Base-by-base conservation (phyloP, 2,113 vertebrate genomes). In the Chaetodon trifascialis region DNA sequence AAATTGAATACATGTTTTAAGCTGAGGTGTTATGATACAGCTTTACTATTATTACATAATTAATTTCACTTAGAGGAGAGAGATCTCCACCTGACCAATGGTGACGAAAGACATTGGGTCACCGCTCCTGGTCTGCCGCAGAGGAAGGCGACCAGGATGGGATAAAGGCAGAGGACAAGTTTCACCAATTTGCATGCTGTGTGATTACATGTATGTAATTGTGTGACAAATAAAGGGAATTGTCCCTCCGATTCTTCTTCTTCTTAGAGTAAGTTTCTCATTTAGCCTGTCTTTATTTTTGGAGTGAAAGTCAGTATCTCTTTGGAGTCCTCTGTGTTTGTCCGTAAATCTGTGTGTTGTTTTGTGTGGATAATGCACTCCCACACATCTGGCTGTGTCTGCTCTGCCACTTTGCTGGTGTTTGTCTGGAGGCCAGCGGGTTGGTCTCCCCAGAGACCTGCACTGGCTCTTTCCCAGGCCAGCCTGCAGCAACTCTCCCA, bases 381-480 rank as follows among this genome's bases (percentile, higher is more conserved):
- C 86, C 78, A 62, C 82, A 86, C 88, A 91, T 89, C 88, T 89
- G 89, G 76, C 73, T 66, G 7, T 66, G 47, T 80, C 84, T 83
- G 78, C 69, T 67, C 65, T 77, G 82, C 87, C 88, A 72, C 80
- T 87, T 67, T 62, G 65, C 83, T 84, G 77, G 74, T 88, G 85
- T 87, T 87, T 90, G 82, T 88, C 81, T 80, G 80, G 60, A 67
- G 81, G 80, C 75, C 77, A 63, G 60, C 7, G 81, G 74, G 59
- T 85, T 62, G 67, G n/a, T 56, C 67, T 80, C 88, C 88, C 87
- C 54, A 30, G 88, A 82, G 92, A 91, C 66, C 66, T 70, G 62
- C 66, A 15, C 78, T 46, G 58, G 81, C 82, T 90, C 79, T 86
- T 92, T 94, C 92, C 92, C 91, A 94, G 89, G 83, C 82, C 76